Percentiles rank a stretch among this genome's conserved stretches.
Evolutionary conservation across 1,140 invertebrate species (phyloP).

Genomic region (Psilanteris sp.): DNA sequence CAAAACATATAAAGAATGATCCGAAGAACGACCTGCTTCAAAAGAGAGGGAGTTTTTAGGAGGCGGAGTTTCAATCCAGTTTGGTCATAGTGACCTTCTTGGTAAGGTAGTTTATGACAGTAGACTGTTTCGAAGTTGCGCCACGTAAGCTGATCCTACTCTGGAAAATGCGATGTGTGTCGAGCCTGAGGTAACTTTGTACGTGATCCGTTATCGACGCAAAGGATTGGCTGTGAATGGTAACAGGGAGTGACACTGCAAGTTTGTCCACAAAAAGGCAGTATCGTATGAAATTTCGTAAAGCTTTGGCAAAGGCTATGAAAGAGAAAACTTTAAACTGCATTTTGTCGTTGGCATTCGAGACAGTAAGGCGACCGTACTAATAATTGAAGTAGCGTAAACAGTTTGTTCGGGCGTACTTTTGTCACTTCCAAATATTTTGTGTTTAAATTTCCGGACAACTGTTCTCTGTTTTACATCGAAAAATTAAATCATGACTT

Average conservation of each 20-base stretch:
- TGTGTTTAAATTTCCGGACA: neutral
- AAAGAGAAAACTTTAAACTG: conserved; percentile 58
- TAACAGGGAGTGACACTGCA: conserved; percentile 50
- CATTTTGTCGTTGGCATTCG: conserved; percentile 23
- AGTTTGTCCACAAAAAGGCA: conserved; percentile 44
- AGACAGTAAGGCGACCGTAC: conserved; percentile 4
- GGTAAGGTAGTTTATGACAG: conserved; percentile 64
- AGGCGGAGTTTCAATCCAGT: conserved; percentile 54
- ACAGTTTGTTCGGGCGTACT: neutral
- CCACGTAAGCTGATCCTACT: conserved; percentile 70
- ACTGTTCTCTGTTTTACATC: neutral
- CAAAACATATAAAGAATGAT: conserved; percentile 13
- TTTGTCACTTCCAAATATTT: conserved; percentile 26
- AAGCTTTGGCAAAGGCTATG: conserved; percentile 29
- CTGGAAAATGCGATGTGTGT: conserved; percentile 59
- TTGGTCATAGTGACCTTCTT: conserved; percentile 47
- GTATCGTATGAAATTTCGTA: conserved; percentile 53
- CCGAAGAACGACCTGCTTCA: conserved; percentile 17
- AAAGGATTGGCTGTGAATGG: conserved; percentile 69
- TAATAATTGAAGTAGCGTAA: conserved; percentile 27
- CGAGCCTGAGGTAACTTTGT: conserved; percentile 61
- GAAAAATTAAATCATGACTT: neutral
- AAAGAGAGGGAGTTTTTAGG: conserved; percentile 17
- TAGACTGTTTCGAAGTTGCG: conserved; percentile 70
- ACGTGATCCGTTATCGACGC: conserved; percentile 72